Evolutionary conservation across 2,888 invertebrate species (phyloP).

Genomic region (Parapristionchus giblindavisi): DNA sequence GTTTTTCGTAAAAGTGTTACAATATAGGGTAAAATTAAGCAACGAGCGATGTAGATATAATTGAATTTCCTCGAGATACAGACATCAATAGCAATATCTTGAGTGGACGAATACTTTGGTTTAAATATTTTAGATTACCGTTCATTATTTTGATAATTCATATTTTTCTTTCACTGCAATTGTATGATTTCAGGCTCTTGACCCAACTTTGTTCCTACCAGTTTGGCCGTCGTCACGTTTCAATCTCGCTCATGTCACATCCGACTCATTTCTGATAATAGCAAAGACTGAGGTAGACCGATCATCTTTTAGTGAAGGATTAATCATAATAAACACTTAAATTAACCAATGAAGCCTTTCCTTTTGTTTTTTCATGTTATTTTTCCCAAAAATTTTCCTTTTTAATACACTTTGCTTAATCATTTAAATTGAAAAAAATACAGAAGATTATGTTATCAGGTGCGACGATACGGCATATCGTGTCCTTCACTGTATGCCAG

Average conservation of each 20-base stretch:
- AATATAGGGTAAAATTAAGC: too few species aligned
- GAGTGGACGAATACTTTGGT: too few species aligned
- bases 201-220: background rate
- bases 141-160: too few species aligned
- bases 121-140: too few species aligned
- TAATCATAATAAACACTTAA: background rate
- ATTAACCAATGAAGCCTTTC: background rate
- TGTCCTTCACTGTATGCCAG: conserved; percentile 54
- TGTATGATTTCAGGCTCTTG: background rate
- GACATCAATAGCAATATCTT: too few species aligned
- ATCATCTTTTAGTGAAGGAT: background rate
- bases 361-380: background rate
- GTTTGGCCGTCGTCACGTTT: conserved; percentile 23
- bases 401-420: too few species aligned
- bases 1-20: too few species aligned
- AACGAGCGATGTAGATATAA: too few species aligned
- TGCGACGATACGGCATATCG: conserved; percentile 41
- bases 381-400: background rate
- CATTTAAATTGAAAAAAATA: too few species aligned
- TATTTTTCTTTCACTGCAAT: background rate
- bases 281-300: background rate
- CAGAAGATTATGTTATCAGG: conserved; percentile 41
- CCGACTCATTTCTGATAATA: background rate
- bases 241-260: conserved; percentile 12
- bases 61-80: too few species aligned